These are phyloP conservation scores for Lanius ludovicianus DNA, from an alignment of 2,113 vertebrate genomes.

Conservation along the genomic window DNA sequence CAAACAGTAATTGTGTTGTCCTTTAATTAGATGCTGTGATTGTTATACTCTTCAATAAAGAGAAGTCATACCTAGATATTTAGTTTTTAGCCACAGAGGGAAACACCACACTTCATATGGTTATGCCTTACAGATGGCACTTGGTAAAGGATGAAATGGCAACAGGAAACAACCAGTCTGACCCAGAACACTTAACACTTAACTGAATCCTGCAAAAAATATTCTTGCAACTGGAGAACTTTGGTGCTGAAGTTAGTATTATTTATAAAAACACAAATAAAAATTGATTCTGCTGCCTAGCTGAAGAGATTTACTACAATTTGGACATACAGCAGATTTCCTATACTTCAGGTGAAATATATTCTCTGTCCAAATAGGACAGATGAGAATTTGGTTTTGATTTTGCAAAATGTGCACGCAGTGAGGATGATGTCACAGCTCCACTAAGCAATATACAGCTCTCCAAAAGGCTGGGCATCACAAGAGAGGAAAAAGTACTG, in stretches of 20 bases:
- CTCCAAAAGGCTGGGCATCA: not conserved
- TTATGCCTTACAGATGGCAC: not conserved
- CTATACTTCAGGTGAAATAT: not conserved
- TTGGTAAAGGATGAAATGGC: slow-evolving; percentile 20
- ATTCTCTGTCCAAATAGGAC: not conserved
- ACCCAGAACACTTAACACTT: not conserved
- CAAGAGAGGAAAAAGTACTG: not conserved
- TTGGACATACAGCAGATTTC: not conserved
- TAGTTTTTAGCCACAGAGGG: slow-evolving; percentile 13
- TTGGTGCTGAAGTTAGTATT: not conserved
- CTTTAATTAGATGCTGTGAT: slow-evolving; percentile 56
- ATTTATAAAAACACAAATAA: not conserved
- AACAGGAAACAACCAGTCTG: slow-evolving; percentile 1
- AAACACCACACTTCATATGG: slow-evolving; percentile 3
- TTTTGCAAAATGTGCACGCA: not conserved
- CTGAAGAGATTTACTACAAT: not conserved
- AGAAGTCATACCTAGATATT: slow-evolving; percentile 46
- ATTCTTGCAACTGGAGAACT: not conserved
- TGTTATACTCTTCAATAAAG: slow-evolving; percentile 33
- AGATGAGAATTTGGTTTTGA: not conserved
- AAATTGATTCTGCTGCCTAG: not conserved
- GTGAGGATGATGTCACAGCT: not conserved
- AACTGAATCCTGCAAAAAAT: not conserved
- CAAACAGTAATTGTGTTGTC: slow-evolving; percentile 34
- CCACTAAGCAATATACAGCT: not conserved